Percentiles rank a stretch among this genome's conserved stretches.
Conservation (phyloP, 2,113 vertebrate genomes). For the Apistogramma diplotaenia region DNA sequence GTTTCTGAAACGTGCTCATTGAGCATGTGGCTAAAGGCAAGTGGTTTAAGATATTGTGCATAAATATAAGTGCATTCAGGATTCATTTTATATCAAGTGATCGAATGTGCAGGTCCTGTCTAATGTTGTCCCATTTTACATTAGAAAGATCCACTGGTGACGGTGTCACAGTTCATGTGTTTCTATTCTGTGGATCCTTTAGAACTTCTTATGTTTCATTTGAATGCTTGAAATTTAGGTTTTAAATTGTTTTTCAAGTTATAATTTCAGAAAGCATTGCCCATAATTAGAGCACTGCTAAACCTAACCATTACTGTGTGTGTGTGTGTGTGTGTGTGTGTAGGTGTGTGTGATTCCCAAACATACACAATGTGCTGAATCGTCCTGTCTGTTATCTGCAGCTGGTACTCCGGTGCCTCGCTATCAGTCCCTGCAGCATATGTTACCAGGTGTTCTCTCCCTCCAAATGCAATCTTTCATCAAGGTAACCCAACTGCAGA, state of each 20-base stretch:
- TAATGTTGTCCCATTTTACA: neutral
- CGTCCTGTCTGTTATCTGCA: conserved; percentile 58
- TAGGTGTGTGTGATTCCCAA: neutral
- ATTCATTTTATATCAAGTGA: neutral
- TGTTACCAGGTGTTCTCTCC: conserved; percentile 75
- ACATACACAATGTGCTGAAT: conserved; percentile 63
- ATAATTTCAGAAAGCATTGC: neutral
- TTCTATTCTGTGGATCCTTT: neutral
- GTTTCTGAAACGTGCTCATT: no score
- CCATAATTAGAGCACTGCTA: neutral
- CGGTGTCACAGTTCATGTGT: neutral
- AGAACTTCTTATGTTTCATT: neutral
- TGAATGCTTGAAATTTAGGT: neutral
- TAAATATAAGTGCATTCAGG: no score
- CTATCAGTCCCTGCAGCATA: conserved; percentile 70
- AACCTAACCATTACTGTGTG: neutral
- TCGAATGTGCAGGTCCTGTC: neutral
- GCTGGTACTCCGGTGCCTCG: conserved; percentile 61
- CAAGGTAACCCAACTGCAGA: conserved; percentile 69
- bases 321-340: neutral
- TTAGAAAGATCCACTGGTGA: neutral
- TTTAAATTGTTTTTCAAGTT: neutral
- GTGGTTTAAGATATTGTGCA: no score
- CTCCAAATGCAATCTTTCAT: conserved; percentile 64
- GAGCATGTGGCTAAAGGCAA: no score